phyloP scores from a whole-genome alignment of 2,888 invertebrate species.

The Stenoptilia bipunctidactyla region DNA sequence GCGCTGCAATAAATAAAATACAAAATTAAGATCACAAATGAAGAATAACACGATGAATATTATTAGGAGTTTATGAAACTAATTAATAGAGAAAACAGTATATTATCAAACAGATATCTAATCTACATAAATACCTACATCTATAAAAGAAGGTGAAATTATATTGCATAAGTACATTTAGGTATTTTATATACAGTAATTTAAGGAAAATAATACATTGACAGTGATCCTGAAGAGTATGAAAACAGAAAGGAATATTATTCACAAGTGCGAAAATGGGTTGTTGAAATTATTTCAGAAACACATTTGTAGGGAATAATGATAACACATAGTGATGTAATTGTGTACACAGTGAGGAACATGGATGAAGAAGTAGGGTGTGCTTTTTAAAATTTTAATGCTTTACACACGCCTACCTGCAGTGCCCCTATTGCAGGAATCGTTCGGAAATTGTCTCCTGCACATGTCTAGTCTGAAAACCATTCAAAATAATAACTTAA shows the following conservation, averaged over 20 bases:
- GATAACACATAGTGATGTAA: constrained; percentile 31
- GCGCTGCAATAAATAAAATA: too few relatives aligned
- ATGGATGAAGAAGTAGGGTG: constrained; percentile 28
- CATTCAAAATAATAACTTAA: constrained; percentile 69
- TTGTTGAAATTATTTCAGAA: constrained; percentile 35
- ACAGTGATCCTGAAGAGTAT: background rate
- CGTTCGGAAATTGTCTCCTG: constrained; percentile 94
- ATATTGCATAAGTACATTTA: too few relatives aligned
- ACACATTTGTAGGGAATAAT: constrained; percentile 34
- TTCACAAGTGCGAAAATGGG: constrained; percentile 65
- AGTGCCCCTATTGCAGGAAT: constrained; percentile 97
- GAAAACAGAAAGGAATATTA: constrained; percentile 33
- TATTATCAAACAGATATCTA: background rate
- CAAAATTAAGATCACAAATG: too few relatives aligned
- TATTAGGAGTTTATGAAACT: too few relatives aligned
- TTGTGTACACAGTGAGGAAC: constrained; percentile 48
- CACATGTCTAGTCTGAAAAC: constrained; percentile 98
- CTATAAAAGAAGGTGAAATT: background rate
- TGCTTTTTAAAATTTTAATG: background rate
- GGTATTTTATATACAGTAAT: background rate
- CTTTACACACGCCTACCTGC: constrained; percentile 83
- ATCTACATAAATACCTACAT: background rate
- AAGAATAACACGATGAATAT: too few relatives aligned
- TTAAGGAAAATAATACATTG: background rate
- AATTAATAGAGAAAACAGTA: too few relatives aligned